Conservation (phyloP, 1,140 invertebrate genomes). For the Ceratosolen fusciceps region DNA sequence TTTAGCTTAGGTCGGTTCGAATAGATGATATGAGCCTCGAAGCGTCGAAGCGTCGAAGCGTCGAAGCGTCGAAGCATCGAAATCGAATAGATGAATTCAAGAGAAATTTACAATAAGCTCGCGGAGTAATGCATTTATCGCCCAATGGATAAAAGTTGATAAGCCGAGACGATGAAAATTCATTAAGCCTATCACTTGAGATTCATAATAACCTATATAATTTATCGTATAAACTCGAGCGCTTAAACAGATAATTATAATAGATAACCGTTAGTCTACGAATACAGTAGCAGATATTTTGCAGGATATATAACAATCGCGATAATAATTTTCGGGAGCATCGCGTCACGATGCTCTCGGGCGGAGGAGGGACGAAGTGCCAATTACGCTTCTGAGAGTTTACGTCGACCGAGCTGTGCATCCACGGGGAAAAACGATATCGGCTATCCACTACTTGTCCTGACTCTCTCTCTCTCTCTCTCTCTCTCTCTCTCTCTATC, state of each 20-base stretch:
- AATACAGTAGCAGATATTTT: background rate
- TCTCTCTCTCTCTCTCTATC: conserved; percentile 2
- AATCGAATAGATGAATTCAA: background rate
- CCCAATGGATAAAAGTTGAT: background rate
- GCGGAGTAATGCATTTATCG: background rate
- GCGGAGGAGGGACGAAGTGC: background rate
- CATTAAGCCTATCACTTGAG: background rate
- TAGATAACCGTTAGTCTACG: background rate
- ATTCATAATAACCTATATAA: background rate
- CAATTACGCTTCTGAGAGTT: background rate
- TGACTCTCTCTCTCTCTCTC: background rate
- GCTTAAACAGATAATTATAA: background rate
- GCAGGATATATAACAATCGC: conserved; percentile 8
- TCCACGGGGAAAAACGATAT: conserved; percentile 2
- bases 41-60: too few relatives aligned
- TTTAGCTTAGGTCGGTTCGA: background rate
- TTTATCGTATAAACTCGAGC: background rate
- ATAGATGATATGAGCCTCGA: too few relatives aligned
- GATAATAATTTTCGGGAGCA: conserved; percentile 3
- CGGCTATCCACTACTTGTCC: conserved; percentile 14
- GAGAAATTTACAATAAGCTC: background rate
- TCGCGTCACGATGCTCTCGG: background rate
- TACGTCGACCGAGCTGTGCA: conserved; percentile 13
- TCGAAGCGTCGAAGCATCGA: too few relatives aligned
- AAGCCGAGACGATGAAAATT: background rate